Percentiles rank a stretch among this genome's conserved stretches.
Evolutionary conservation across 2,113 vertebrate genomes (phyloP).

Genomic region (Oriolus oriolus): DNA sequence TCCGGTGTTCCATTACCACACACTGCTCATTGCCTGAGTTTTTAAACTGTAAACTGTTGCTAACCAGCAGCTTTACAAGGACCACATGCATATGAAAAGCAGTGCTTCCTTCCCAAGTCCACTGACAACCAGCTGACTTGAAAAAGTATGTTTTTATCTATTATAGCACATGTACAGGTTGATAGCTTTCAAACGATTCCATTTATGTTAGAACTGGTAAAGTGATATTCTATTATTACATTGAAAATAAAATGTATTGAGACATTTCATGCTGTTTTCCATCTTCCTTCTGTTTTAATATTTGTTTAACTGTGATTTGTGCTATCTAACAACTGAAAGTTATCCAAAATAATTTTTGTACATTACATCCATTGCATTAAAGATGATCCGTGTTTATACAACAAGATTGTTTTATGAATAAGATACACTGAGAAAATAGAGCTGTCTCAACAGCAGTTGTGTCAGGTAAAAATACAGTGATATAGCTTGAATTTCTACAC

Average conservation of each 20-base stretch:
- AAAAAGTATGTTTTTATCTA: neutral
- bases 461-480: conserved; percentile 26
- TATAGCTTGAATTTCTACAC: conserved; percentile 29
- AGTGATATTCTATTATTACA: neutral
- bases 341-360: neutral
- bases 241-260: neutral
- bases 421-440: conserved; percentile 7
- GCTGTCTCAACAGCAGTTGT: conserved; percentile 3
- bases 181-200: neutral
- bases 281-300: neutral
- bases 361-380: neutral
- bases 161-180: neutral
- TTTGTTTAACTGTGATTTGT: neutral
- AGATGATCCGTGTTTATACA: conserved; percentile 14
- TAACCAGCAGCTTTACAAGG: neutral
- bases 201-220: neutral
- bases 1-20: neutral
- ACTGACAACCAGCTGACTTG: neutral
- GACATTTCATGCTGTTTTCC: neutral
- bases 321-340: neutral
- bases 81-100: neutral
- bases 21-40: neutral
- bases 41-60: neutral
- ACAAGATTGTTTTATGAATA: neutral
- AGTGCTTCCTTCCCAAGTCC: neutral